Percentiles rank a stretch among this genome's conserved stretches.
Conservation (phyloP, 2,888 invertebrate genomes). For the Tetranychus truncatus region DNA sequence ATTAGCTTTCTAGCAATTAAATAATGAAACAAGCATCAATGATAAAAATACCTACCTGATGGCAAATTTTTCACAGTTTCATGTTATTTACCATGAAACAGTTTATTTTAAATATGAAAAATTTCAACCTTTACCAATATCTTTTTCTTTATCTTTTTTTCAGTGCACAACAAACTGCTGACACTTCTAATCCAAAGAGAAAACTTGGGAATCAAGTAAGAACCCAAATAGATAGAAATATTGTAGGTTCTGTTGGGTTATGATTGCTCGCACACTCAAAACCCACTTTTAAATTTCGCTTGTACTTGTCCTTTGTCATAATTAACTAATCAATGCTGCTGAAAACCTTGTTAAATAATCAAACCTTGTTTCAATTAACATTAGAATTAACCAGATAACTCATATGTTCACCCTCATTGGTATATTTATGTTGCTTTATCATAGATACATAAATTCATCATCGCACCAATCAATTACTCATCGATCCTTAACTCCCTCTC, state of each 20-base stretch:
- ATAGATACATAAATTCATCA: too few species aligned
- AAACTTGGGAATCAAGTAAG: slow-evolving; percentile 64
- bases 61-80: background rate
- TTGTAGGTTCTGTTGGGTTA: background rate
- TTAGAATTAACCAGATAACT: too few species aligned
- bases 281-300: background rate
- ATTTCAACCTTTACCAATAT: background rate
- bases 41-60: background rate
- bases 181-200: slow-evolving; percentile 53
- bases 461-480: background rate
- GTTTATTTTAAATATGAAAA: background rate
- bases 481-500: background rate
- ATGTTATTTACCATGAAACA: background rate
- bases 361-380: background rate
- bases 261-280: background rate
- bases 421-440: too few species aligned
- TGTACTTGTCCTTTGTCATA: background rate
- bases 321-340: background rate
- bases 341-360: background rate
- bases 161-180: slow-evolving; percentile 88
- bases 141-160: background rate
- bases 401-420: too few species aligned
- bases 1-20: background rate
- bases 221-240: background rate
- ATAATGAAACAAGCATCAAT: background rate